phyloP scores from a whole-genome alignment of 2,888 invertebrate genomes.

The Archips crataeganus region DNA sequence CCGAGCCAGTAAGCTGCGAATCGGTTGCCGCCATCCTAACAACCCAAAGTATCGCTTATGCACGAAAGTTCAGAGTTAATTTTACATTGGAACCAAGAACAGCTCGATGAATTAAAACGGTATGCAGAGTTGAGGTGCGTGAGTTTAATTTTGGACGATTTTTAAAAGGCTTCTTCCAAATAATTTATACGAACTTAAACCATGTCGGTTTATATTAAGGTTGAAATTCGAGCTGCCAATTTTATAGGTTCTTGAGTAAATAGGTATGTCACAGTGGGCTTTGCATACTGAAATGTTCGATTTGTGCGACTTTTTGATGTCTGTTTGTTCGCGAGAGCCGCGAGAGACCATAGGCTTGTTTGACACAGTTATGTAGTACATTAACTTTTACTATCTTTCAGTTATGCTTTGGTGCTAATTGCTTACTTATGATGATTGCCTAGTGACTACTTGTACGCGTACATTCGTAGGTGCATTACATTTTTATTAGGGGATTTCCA shows the following conservation, averaged over 20 bases:
- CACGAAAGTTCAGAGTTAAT: conserved; percentile 47
- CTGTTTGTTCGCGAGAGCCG: conserved; percentile 48
- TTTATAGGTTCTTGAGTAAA: conserved; percentile 56
- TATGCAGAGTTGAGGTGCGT: conserved; percentile 65
- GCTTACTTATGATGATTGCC: conserved; percentile 46
- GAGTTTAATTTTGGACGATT: conserved; percentile 67
- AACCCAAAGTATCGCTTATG: conserved; percentile 2
- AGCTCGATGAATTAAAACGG: conserved; percentile 73
- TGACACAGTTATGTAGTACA: conserved; percentile 49
- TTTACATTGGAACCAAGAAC: conserved; percentile 52
- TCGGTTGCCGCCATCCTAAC: background rate
- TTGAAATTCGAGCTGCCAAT: conserved; percentile 41
- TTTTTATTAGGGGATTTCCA: background rate
- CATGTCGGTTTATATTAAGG: conserved; percentile 37
- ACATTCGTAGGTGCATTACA: conserved; percentile 10
- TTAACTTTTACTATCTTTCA: conserved; percentile 67
- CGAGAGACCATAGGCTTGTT: conserved; percentile 41
- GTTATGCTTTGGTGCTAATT: conserved; percentile 41
- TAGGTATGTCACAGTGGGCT: conserved; percentile 56
- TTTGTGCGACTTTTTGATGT: conserved; percentile 58
- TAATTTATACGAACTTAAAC: conserved; percentile 40
- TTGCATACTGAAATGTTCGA: conserved; percentile 54
- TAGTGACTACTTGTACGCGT: conserved; percentile 2
- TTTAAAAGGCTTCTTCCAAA: conserved; percentile 57
- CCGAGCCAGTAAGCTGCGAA: conserved; percentile 45